Evolutionary conservation across 2,797 vertebrate genomes (phyloP).

Genomic region (Enteromius radiatus): DNA sequence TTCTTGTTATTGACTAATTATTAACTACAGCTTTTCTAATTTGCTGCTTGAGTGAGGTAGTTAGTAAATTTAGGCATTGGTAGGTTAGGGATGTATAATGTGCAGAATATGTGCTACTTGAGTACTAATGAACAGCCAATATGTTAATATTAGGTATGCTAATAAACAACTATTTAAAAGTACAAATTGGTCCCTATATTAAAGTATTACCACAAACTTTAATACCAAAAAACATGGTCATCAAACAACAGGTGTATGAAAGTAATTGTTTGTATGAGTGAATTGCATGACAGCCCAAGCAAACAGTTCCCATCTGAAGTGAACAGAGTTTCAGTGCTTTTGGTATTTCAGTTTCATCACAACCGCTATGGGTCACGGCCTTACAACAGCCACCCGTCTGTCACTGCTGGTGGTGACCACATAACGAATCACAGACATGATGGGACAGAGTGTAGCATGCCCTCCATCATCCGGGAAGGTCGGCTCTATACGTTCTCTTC

Average conservation of each 20-base stretch:
- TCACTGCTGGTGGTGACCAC: slow-evolving; percentile 40
- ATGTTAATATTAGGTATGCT: background rate
- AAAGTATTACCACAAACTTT: background rate
- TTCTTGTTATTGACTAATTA: background rate
- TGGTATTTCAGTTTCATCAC: background rate
- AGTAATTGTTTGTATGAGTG: background rate
- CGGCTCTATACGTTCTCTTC: slow-evolving; percentile 67
- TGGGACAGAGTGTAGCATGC: slow-evolving; percentile 26
- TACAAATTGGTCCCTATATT: background rate
- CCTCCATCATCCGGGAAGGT: slow-evolving; percentile 65
- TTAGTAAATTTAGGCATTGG: background rate
- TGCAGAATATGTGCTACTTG: background rate
- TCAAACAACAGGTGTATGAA: background rate
- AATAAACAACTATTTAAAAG: background rate
- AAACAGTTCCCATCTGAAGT: background rate
- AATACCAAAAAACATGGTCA: background rate
- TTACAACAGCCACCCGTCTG: slow-evolving; percentile 35
- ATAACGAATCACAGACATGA: slow-evolving; percentile 25
- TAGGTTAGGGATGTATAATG: background rate
- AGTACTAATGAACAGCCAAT: background rate
- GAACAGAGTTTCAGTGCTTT: slow-evolving; percentile 4
- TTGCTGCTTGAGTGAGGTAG: background rate
- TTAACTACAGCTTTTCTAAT: background rate
- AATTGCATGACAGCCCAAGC: background rate
- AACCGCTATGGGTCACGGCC: background rate